Conservation (phyloP, 2,113 vertebrate species). For the Antigone vipio region DNA sequence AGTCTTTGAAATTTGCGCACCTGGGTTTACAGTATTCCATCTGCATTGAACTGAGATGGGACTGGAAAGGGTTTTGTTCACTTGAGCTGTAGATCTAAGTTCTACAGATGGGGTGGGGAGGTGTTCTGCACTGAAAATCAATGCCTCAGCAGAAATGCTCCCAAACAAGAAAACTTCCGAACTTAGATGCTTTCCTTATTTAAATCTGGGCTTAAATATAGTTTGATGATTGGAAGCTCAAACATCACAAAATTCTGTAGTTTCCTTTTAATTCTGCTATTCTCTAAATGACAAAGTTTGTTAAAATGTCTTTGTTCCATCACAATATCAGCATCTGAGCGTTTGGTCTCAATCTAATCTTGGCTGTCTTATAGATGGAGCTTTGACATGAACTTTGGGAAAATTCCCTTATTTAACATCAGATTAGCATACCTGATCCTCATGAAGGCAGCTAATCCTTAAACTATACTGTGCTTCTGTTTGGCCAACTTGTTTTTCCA, state of each 20-base stretch:
- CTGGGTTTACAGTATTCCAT: background rate
- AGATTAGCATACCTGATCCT: background rate
- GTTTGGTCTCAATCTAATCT: fast-evolving
- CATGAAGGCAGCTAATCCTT: fast-evolving
- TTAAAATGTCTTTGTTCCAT: background rate
- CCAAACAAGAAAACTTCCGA: background rate
- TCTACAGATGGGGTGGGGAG: background rate
- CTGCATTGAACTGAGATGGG: background rate
- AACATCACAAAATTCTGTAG: too few species aligned
- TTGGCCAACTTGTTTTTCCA: background rate
- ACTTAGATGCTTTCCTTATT: background rate
- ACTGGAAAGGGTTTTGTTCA: background rate
- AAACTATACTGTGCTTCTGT: fast-evolving
- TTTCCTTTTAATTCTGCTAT: background rate
- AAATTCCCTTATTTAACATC: background rate
- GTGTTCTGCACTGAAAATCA: background rate
- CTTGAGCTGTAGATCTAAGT: background rate
- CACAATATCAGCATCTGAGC: too few species aligned
- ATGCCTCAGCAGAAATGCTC: background rate
- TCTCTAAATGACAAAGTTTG: background rate
- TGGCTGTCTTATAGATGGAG: fast-evolving
- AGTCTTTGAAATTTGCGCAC: background rate
- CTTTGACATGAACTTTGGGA: background rate
- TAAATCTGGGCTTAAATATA: background rate
- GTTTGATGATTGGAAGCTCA: background rate